These are phyloP conservation scores for Geococcyx californianus DNA, from an alignment of 2,113 vertebrate genomes.

Conservation along the genomic window DNA sequence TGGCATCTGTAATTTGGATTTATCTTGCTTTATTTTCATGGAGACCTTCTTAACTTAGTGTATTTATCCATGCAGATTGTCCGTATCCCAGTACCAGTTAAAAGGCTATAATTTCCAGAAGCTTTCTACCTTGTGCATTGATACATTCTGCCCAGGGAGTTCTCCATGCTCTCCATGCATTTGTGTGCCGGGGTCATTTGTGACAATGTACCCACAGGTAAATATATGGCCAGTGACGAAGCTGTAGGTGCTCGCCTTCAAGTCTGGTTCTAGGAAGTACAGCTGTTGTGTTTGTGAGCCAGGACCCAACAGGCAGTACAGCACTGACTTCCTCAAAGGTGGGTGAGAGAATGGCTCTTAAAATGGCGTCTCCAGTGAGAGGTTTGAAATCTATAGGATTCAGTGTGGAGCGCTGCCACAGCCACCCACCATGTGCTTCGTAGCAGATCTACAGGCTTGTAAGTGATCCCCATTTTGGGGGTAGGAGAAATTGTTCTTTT, in stretches of 20 bases:
- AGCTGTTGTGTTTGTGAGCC: not conserved
- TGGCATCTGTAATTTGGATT: not conserved
- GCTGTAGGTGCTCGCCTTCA: accelerated
- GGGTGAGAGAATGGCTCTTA: not conserved
- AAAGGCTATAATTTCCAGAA: not conserved
- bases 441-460: not conserved
- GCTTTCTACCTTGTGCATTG: not conserved
- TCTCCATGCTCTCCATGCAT: not conserved
- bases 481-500: not conserved
- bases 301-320: not conserved
- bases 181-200: not conserved
- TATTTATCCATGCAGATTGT: not conserved
- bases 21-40: not conserved
- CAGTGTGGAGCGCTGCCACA: accelerated
- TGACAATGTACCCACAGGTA: not conserved
- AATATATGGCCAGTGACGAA: accelerated
- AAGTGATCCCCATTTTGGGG: not conserved
- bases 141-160: not conserved
- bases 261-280: not conserved
- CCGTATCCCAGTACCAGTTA: not conserved
- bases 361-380: not conserved
- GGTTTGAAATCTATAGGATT: not conserved
- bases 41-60: not conserved
- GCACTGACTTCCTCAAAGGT: not conserved
- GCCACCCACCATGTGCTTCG: accelerated